Conservation (phyloP, 2,797 vertebrate species). For the Notoglanidium macrostoma region DNA sequence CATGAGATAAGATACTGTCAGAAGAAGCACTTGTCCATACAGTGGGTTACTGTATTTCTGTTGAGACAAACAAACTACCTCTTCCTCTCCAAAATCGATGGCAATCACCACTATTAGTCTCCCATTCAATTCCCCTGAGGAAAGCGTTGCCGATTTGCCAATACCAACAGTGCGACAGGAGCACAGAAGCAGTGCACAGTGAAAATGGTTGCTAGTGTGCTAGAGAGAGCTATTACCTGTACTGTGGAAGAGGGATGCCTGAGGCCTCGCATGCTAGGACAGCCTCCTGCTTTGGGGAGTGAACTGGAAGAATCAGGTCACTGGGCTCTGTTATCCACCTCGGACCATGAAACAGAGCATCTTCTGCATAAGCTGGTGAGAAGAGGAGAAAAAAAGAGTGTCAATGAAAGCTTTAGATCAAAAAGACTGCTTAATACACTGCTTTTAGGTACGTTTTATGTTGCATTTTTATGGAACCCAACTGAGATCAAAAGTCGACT, state of each 20-base stretch:
- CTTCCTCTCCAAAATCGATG: constrained; percentile 63
- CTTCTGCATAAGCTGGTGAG: constrained; percentile 70
- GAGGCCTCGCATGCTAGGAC: constrained; percentile 73
- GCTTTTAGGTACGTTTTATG: too few species aligned
- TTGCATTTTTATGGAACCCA: not conserved
- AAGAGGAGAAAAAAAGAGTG: not conserved
- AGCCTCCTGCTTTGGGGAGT: constrained; percentile 72
- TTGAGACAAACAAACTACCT: constrained; percentile 57
- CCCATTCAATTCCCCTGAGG: constrained; percentile 59
- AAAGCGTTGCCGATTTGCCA: constrained; percentile 58
- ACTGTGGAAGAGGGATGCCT: constrained; percentile 70
- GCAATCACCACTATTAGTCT: constrained; percentile 62
- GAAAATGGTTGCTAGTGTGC: constrained; percentile 22
- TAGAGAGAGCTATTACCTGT: constrained; percentile 70
- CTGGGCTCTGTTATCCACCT: constrained; percentile 76
- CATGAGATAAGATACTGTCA: constrained; percentile 13
- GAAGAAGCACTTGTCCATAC: constrained; percentile 35
- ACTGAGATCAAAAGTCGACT: not conserved
- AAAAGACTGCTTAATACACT: not conserved
- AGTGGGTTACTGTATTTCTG: constrained; percentile 55
- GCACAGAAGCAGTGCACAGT: constrained; percentile 10
- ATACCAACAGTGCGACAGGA: constrained; percentile 31
- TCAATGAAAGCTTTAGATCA: not conserved
- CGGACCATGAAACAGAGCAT: constrained; percentile 77
- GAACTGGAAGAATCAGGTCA: constrained; percentile 78